phyloP scores from a whole-genome alignment of 2,113 vertebrate species.

The Lepisosteus oculatus region DNA sequence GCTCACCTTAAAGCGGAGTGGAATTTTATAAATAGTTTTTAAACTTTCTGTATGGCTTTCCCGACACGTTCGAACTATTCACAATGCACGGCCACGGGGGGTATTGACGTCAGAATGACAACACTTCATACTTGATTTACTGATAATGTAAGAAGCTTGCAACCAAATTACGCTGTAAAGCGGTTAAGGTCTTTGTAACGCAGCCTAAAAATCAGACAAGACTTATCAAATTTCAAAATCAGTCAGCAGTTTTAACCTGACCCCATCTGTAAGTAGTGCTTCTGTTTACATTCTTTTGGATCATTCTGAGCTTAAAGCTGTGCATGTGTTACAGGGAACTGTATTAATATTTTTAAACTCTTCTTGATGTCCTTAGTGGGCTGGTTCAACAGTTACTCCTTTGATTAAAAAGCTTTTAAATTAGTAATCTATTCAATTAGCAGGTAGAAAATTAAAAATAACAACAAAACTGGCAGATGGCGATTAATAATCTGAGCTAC shows the following conservation, averaged over 20 bases:
- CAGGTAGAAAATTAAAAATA: too few species aligned
- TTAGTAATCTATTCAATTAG: too few species aligned
- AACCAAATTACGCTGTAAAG: background rate
- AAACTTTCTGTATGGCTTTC: background rate
- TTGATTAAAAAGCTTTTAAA: too few species aligned
- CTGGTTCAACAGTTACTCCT: too few species aligned
- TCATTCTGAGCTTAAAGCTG: background rate
- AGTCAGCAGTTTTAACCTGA: conserved; percentile 13
- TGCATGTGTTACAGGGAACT: too few species aligned
- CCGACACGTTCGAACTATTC: background rate
- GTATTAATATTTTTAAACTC: too few species aligned
- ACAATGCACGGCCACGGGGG: background rate
- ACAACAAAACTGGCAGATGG: too few species aligned
- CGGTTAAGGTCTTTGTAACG: background rate
- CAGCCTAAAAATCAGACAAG: background rate
- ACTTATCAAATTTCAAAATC: background rate
- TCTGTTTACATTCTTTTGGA: conserved; percentile 5
- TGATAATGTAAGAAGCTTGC: background rate
- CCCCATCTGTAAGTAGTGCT: conserved; percentile 2
- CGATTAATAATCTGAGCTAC: too few species aligned
- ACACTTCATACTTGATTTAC: conserved; percentile 13
- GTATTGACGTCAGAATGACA: conserved; percentile 22
- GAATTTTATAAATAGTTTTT: too few species aligned
- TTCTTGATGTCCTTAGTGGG: too few species aligned
- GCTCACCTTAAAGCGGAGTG: too few species aligned